These are phyloP conservation scores for Oostethus manadensis DNA, from an alignment of 2,113 vertebrate species.

Conservation along the genomic window DNA sequence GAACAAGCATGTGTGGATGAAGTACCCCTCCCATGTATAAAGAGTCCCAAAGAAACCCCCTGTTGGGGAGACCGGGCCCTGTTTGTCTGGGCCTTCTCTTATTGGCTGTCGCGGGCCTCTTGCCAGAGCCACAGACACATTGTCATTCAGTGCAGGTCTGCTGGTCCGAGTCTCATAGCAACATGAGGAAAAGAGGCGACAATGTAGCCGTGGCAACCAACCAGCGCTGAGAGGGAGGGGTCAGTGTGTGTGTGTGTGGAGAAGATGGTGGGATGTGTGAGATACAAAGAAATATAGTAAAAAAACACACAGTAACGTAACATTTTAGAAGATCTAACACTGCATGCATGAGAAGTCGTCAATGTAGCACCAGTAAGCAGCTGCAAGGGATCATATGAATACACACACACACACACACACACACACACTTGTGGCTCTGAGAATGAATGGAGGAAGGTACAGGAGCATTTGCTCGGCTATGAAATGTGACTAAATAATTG, in stretches of 20 bases:
- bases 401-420: conserved; percentile 6
- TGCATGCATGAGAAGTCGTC: conserved; percentile 1
- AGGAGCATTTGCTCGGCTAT: conserved; percentile 27
- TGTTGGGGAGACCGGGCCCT: not conserved
- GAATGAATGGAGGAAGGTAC: conserved; percentile 44
- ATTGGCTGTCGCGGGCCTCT: conserved; percentile 50
- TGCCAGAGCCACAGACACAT: conserved; percentile 56
- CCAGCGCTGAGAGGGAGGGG: conserved; percentile 58
- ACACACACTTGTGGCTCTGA: conserved; percentile 55
- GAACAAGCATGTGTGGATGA: conserved; percentile 9
- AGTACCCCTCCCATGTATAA: conserved; percentile 16
- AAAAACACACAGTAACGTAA: conserved; percentile 30
- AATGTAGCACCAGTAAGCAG: conserved; percentile 3
- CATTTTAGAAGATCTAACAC: conserved; percentile 12
- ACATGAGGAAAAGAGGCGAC: conserved; percentile 66
- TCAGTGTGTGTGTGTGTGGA: conserved; percentile 16
- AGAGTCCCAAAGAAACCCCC: conserved; percentile 40
- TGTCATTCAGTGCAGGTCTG: conserved; percentile 69
- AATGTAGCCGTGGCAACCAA: conserved; percentile 68
- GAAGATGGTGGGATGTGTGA: conserved; percentile 3
- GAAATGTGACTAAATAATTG: conserved; percentile 47
- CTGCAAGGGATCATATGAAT: not conserved
- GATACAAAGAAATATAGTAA: conserved; percentile 12
- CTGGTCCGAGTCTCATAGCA: conserved; percentile 67
- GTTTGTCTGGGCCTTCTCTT: conserved; percentile 56